Conservation (phyloP, 1,140 invertebrate species). For the Trichoplusia ni region DNA sequence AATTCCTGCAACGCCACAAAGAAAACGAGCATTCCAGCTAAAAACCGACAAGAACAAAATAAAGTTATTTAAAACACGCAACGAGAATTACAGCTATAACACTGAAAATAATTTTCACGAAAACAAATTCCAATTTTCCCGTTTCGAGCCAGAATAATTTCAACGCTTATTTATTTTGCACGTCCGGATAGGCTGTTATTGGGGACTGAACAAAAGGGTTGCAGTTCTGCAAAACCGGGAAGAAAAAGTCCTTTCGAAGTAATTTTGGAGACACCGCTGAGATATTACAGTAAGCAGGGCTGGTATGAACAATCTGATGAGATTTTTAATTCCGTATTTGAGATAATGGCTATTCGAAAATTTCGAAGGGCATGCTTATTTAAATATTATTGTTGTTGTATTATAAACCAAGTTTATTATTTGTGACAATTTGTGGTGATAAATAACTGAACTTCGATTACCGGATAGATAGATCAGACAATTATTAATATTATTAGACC, state of each 20-base stretch:
- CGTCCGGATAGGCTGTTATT: background rate
- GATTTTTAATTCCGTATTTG: slow-evolving; percentile 6
- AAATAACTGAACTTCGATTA: no score
- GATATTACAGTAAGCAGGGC: background rate
- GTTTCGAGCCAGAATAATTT: background rate
- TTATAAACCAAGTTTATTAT: no score
- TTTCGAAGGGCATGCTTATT: no score
- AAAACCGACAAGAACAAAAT: background rate
- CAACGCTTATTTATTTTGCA: slow-evolving; percentile 9
- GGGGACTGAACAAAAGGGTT: slow-evolving; percentile 22
- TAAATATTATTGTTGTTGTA: no score
- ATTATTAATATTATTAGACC: no score
- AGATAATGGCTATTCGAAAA: no score
- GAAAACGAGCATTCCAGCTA: background rate
- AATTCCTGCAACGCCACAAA: background rate
- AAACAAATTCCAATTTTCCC: slow-evolving; percentile 1
- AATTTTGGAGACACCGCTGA: slow-evolving; percentile 28
- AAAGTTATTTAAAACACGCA: slow-evolving; percentile 10
- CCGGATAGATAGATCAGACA: no score
- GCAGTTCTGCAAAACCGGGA: background rate
- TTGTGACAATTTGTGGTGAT: no score
- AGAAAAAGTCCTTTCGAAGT: slow-evolving; percentile 24
- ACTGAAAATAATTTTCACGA: background rate
- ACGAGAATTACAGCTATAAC: background rate
- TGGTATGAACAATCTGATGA: background rate